Base-by-base conservation (phyloP, 2,113 vertebrate genomes). In the Pollimyrus isidori region DNA sequence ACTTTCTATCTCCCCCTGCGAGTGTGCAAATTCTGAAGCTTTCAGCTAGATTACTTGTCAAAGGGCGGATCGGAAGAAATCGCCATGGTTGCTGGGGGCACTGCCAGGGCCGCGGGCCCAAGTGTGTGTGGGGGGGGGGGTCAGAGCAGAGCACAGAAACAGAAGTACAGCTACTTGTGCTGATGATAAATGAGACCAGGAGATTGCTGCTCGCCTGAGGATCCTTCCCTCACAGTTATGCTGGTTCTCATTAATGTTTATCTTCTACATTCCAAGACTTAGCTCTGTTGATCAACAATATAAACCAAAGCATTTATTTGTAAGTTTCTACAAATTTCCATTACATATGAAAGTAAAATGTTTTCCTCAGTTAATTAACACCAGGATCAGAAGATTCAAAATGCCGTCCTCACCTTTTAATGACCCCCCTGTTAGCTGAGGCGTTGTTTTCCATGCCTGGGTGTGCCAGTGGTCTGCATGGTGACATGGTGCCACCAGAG, bases 31-130 rank as follows among this genome's bases (percentile, higher is more conserved):
- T 98, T 97, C 97, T 97, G 96, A 96, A 98, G 98, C 97, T 98
- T 98, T 98, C 97, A 97, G 96, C 96, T 97, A 97, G 97, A 99
- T 99, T 97, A 98, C 97, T 97, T 97, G 97, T 97, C 97, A 97
- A 96, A 96, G 95, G 97, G 96, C 97, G 95, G 97, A 98, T 98
- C 97, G 97, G 97, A 98, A 98, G 97, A 98, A 97, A 97, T 97
- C 96, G 96, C 94, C 95, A 94, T 96, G 30, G 96, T 69, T 95
- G 96, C 96, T 96, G 96, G 96, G 97, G 97, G 97, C 96, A 96
- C 93, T 93, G 96, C 94, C 97, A 19, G 87, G 26, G 95, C 96
- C 94, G 94, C 93, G 92, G 94, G 91, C 96, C 95, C 96, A 35
- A 35, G 35, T 35, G 95, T n/a, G n/a, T n/a, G 48, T 9, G 92